Base-by-base conservation (phyloP, 2,797 vertebrate species). In the Lophotriccus pileatus region DNA sequence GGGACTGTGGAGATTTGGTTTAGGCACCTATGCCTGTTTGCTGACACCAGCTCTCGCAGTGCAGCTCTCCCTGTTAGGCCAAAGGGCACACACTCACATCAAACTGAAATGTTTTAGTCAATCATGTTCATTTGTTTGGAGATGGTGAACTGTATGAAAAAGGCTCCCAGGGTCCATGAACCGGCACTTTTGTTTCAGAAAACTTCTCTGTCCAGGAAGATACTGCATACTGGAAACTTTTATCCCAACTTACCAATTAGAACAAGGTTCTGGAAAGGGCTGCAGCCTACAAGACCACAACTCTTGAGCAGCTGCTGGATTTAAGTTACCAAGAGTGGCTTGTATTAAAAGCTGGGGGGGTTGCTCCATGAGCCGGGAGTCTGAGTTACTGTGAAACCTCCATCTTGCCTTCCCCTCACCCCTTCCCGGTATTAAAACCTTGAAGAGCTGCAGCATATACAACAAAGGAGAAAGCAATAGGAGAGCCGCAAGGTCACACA, bases 401-500 rank as follows among this genome's bases (percentile, higher is more conserved):
- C 37, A 49, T 86, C 75, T 90, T 2, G 7, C 46, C 73, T 90
- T 90, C 56, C 84, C 74, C 75, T 93, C 83, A 78, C 87, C 94
- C 86, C 49, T 91, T 92, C 63, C 70, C 47, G 16, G 74, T 84
- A 87, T 44, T 92, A 92, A 97, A 98, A 98, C 98, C 98, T 98
- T 98, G 98, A 98, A 94, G 96, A 96, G 93, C 96, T 96, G 95
- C 76, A 83, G 86, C 76, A 86, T 50, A 55, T 41, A 90, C 70
- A 94, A 92, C 93, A 96, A 89, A 96, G 95, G 90, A 97, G 96
- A 97, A 97, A 97, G 94, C 94, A 97, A 94, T 80, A 96, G 92
- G 87, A 95, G 92, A 89, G 68, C 69, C 8, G 90, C 98, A 98
- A 98, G 98, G 98, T 97, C 97, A 96, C 96, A 97, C 98, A 98